Evolutionary conservation across 2,888 invertebrate species (phyloP), one percentile per base, ranked within the genome.

Genomic region (Habroteleia sp.): DNA sequence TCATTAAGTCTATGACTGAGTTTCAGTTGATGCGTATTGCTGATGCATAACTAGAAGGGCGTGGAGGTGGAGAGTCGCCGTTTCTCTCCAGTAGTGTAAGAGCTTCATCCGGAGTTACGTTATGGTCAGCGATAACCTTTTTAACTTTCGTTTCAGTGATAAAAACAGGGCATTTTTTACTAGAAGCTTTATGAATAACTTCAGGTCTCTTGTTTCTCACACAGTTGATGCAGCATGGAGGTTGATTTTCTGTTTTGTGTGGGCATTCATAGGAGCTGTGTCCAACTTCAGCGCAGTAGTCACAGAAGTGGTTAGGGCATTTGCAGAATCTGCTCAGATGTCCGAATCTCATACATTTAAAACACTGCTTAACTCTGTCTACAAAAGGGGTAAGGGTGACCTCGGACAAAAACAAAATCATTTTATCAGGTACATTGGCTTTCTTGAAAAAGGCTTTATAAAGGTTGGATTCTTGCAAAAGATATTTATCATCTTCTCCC

Each of bases 321-420:
- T 35, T 35, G 14, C 35, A 35, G 7, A 35, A 16, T 16, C 14
- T 35, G 10, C 8, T 10, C 14, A 35, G 14, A 7, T 35, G 35
- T 4, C 35, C 35, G 7, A 1, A 35, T 14, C 35, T 35, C 35
- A 35, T 8, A 11, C 11, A 11, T 10, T 7, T 11, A 11, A 11
- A 33, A 11, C 33, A 33, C 10, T 33, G 33, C 11, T 33, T 33
- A 11, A 33, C 33, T 2, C 33, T n/a, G n/a, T n/a, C n/a, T n/a
- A n/a, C n/a, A n/a, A n/a, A n/a, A n/a, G n/a, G n/a, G n/a, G n/a
- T n/a, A n/a, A n/a, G n/a, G n/a, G n/a, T n/a, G n/a, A n/a, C n/a
- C n/a, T n/a, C n/a, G n/a, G n/a, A n/a, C n/a, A n/a, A n/a, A n/a
- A n/a, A n/a, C n/a, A n/a, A n/a, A n/a, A n/a, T n/a, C n/a, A n/a